Conservation (phyloP, 2,113 vertebrate species). For the Sebastes fasciatus region DNA sequence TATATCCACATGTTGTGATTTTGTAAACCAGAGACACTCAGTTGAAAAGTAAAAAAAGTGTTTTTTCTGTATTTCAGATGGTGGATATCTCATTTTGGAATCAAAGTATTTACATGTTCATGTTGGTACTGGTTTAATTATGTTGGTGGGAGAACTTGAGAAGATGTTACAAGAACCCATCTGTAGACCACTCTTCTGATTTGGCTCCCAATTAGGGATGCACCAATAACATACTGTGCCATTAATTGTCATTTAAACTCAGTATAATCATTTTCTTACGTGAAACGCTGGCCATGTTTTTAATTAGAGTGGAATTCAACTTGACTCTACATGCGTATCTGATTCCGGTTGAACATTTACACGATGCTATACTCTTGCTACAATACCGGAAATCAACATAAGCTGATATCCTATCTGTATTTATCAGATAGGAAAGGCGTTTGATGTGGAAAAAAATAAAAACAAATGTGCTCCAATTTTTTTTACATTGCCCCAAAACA, state of each 20-base stretch:
- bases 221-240: slow-evolving; percentile 35
- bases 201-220: slow-evolving; percentile 53
- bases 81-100: slow-evolving; percentile 46
- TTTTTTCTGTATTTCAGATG: slow-evolving; percentile 46
- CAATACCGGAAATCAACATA: not conserved
- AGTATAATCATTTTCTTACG: not conserved
- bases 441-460: slow-evolving; percentile 8
- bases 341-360: not conserved
- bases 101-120: slow-evolving; percentile 40
- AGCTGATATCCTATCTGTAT: not conserved
- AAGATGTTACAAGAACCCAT: slow-evolving; percentile 38
- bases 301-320: not conserved
- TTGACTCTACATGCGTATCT: not conserved
- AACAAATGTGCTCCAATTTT: not conserved
- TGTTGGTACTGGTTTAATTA: slow-evolving; percentile 37
- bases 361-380: not conserved
- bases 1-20: slow-evolving; percentile 46
- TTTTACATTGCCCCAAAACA: not conserved
- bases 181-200: slow-evolving; percentile 51
- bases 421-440: not conserved
- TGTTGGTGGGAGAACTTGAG: slow-evolving; percentile 34
- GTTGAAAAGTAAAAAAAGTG: slow-evolving; percentile 33
- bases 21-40: slow-evolving; percentile 40
- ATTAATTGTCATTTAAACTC: slow-evolving; percentile 1
- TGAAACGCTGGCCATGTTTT: slow-evolving; percentile 19